phyloP scores from a whole-genome alignment of 1,140 invertebrate species.

The Drosophila nigromelanica region DNA sequence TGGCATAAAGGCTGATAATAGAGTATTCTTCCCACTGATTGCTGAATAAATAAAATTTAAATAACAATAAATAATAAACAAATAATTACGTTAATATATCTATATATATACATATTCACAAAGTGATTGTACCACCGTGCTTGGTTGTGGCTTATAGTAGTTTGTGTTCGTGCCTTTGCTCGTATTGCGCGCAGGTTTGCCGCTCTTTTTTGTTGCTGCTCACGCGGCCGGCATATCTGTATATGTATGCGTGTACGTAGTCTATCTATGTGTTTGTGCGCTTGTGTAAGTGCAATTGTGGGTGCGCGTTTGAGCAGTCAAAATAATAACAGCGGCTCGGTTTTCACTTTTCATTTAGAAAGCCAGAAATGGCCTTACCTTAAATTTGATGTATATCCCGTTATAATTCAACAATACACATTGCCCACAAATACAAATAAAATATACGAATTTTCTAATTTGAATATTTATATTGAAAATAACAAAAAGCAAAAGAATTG shows the following conservation, averaged over 20 bases:
- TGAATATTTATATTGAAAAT: too few species aligned
- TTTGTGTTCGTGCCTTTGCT: conserved; percentile 36
- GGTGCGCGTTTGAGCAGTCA: conserved; percentile 53
- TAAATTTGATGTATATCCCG: conserved; percentile 9
- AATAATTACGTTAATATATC: too few species aligned
- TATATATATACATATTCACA: too few species aligned
- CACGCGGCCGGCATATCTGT: conserved; percentile 32
- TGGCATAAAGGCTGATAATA: too few species aligned
- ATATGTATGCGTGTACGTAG: conserved; percentile 29
- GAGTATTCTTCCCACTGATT: too few species aligned
- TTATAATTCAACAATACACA: neutral
- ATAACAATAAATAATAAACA: too few species aligned
- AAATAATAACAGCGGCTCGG: conserved; percentile 61
- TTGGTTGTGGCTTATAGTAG: conserved; percentile 4
- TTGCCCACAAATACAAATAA: neutral
- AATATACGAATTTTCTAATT: too few species aligned
- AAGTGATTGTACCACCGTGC: conserved; percentile 9
- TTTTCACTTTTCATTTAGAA: conserved; percentile 73
- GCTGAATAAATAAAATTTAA: too few species aligned
- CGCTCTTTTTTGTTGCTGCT: conserved; percentile 64
- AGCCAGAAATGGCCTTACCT: conserved; percentile 30
- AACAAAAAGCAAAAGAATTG: too few species aligned
- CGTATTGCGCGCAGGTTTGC: conserved; percentile 64
- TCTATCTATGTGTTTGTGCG: conserved; percentile 1
- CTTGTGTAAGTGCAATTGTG: conserved; percentile 19